Base-by-base conservation (phyloP, 2,113 vertebrate genomes). In the Daphoenositta chrysoptera region DNA sequence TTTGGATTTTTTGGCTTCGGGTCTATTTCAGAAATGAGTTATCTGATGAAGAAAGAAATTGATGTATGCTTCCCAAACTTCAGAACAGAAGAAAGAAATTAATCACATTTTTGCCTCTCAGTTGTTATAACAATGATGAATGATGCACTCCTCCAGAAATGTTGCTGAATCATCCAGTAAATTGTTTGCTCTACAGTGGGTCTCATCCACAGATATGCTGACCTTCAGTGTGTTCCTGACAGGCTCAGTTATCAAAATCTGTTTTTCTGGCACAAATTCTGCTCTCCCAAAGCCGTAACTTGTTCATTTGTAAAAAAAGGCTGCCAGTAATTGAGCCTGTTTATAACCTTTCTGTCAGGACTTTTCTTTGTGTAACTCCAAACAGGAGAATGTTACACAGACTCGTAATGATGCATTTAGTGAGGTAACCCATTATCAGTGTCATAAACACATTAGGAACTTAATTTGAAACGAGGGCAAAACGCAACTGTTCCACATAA, bases 121-220 rank as follows among this genome's bases (percentile, higher is more conserved):
- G 93, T 93, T 96, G 77, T 91, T 96, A 4, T 93, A 97, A 97
- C 90, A 83, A 83, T 97, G 97, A 98, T 92, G 96, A 97, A 98
- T 95, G 83, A 91, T 81, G 81, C 7, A 40, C 64, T 86, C 58
- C 79, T 90, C 47, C n/a, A 50, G 89, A 78, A 96, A 95, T 83
- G 88, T 78, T 97, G 96, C 97, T 97, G 97, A 97, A 95, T 96
- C 96, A 97, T 89, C 71, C 92, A 87, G 85, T 89, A 86, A 88
- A 95, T 89, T 95, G 93, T 97, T 97, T 97, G 91, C 87, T 93
- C 88, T 94, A 91, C 82, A 76, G 57, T 70, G 81, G 80, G 84
- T 95, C 85, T 96, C 82, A 91, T 93, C 78, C 76, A 81, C 75
- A 95, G 96, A 95, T 83, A 87, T 87, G 89, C 88, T 97, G 96